Evolutionary conservation across 2,113 vertebrate species (phyloP).

Genomic region (Spea bombifrons): DNA sequence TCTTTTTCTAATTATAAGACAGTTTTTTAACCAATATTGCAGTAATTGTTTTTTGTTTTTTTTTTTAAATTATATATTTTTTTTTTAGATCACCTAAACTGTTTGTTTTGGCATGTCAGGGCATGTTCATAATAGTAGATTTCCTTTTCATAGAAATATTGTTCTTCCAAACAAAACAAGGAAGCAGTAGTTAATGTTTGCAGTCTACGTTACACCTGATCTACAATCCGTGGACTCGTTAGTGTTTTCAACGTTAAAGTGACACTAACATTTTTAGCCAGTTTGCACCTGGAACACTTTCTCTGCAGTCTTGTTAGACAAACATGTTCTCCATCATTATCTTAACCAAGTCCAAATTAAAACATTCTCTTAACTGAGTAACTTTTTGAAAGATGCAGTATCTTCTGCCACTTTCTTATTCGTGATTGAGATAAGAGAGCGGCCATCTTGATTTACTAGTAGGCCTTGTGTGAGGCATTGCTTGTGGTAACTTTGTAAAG

Average conservation of each 20-base stretch:
- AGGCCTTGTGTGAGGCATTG: too few species aligned
- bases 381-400: too few species aligned
- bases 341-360: too few species aligned
- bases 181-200: background rate
- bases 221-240: background rate
- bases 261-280: background rate
- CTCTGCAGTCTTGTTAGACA: too few species aligned
- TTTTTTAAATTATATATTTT: background rate
- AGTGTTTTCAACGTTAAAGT: background rate
- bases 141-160: background rate
- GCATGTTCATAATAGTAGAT: conserved; percentile 9
- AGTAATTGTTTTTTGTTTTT: background rate
- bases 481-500: too few species aligned
- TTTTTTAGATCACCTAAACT: background rate
- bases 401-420: background rate
- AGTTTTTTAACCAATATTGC: too few species aligned
- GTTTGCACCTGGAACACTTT: background rate
- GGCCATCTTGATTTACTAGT: background rate
- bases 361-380: too few species aligned
- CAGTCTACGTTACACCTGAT: background rate
- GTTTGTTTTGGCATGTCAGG: conserved; percentile 22
- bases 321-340: too few species aligned
- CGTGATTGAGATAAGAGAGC: background rate
- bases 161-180: conserved; percentile 3
- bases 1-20: too few species aligned